Conservation (phyloP, 2,797 vertebrate species). For the Rhinatrema bivittatum region DNA sequence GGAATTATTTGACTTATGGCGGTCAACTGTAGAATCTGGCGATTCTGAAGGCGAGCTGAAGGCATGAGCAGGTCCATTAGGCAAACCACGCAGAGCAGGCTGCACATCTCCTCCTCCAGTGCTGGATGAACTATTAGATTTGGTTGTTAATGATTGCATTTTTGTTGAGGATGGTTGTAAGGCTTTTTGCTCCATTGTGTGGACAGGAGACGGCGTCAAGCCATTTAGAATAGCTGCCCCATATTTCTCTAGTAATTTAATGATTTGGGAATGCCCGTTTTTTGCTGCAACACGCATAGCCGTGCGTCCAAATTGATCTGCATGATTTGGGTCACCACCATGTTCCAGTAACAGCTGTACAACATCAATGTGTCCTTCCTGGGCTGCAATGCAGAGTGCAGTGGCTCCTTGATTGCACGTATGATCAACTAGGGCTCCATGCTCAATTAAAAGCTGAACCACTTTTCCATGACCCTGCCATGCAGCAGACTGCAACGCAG, state of each 20-base stretch:
- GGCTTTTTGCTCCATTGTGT: constrained; percentile 88
- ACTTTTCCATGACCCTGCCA: constrained; percentile 94
- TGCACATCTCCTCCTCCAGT: constrained; percentile 82
- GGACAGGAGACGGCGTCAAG: constrained; percentile 85
- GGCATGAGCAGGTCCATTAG: constrained; percentile 83
- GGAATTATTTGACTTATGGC: constrained; percentile 93
- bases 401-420: constrained; percentile 97
- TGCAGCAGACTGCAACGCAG: constrained; percentile 89
- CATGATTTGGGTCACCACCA: constrained; percentile 89
- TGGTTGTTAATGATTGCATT: constrained; percentile 86
- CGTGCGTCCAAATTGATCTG: constrained; percentile 93
- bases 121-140: constrained; percentile 92
- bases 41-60: constrained; percentile 96
- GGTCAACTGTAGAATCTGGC: constrained; percentile 89
- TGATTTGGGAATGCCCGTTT: constrained; percentile 85
- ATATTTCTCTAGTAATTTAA: constrained; percentile 90
- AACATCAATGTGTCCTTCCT: constrained; percentile 92
- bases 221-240: constrained; percentile 84
- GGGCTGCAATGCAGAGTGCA: constrained; percentile 93
- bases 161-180: constrained; percentile 73
- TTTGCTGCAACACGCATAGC: constrained; percentile 97
- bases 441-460: constrained; percentile 87
- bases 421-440: constrained; percentile 81
- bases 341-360: constrained; percentile 89
- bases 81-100: constrained; percentile 70